Conservation (phyloP, 2,797 vertebrate species). For the Sebastes reedi region DNA sequence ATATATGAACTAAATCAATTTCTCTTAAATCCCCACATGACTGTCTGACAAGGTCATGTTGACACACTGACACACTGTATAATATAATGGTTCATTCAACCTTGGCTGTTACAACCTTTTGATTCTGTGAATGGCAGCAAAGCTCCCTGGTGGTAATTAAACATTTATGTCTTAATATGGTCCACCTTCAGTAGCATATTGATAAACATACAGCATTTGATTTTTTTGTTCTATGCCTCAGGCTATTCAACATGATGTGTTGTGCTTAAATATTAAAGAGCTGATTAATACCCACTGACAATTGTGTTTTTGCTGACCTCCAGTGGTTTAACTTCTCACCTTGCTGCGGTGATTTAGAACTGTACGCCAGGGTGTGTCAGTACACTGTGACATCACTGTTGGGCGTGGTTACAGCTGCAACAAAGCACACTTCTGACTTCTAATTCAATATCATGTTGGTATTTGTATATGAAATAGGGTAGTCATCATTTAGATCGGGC, state of each 20-base stretch:
- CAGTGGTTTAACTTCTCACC: neutral
- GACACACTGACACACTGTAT: neutral
- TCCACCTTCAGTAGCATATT: slow-evolving; percentile 2
- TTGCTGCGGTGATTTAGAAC: neutral
- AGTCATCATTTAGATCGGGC: neutral
- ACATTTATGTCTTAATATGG: slow-evolving; percentile 26
- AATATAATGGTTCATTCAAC: neutral
- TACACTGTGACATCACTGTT: neutral
- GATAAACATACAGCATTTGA: slow-evolving; percentile 2
- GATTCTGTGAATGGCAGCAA: neutral
- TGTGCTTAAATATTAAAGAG: neutral
- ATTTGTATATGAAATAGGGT: neutral
- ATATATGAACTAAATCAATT: neutral
- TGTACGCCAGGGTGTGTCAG: neutral
- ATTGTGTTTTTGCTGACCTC: neutral
- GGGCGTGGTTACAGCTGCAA: neutral
- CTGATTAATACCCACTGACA: neutral
- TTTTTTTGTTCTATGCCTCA: neutral
- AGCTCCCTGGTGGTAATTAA: slow-evolving; percentile 12
- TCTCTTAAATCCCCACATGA: neutral
- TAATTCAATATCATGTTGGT: neutral
- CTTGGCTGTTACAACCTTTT: neutral
- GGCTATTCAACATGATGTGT: neutral
- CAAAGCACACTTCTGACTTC: neutral
- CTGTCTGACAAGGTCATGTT: neutral